These are phyloP conservation scores for cat (Felis catus) DNA, from an alignment of 2,113 vertebrate species.

Conservation along the genomic window DNA sequence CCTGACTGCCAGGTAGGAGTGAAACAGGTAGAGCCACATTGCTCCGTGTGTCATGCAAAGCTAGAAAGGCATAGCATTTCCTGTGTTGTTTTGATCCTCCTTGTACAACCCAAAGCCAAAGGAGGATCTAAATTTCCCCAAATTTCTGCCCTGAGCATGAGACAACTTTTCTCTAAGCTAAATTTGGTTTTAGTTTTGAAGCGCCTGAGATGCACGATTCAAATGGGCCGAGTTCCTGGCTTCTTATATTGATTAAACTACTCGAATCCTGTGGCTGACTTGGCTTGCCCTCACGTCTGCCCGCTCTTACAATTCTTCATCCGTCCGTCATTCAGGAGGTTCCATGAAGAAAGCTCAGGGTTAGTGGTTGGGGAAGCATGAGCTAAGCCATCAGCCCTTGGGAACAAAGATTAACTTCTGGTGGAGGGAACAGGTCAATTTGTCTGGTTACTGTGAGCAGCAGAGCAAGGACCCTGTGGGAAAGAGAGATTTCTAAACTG, in stretches of 20 bases:
- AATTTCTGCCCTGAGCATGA: slow-evolving; percentile 35
- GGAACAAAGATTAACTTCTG: slow-evolving; percentile 62
- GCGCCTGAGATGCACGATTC: background rate
- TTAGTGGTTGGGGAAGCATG: slow-evolving; percentile 44
- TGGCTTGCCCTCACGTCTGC: background rate
- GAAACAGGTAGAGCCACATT: background rate
- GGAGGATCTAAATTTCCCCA: background rate
- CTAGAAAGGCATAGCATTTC: background rate
- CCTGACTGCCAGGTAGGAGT: background rate
- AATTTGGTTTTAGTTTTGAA: slow-evolving; percentile 53
- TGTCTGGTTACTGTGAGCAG: slow-evolving; percentile 51
- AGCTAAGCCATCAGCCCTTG: slow-evolving; percentile 72
- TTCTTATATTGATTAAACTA: background rate
- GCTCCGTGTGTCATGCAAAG: background rate
- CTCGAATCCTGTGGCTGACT: background rate
- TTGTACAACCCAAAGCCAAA: background rate
- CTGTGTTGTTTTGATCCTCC: background rate
- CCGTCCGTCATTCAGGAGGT: slow-evolving; percentile 32
- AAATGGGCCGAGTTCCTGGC: background rate
- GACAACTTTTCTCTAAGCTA: slow-evolving; percentile 21
- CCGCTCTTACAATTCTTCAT: background rate
- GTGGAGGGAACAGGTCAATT: background rate
- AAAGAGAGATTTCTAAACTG: slow-evolving; percentile 43
- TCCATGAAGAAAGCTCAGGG: slow-evolving; percentile 67
- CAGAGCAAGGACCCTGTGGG: background rate